These are phyloP conservation scores for Poecilia gillii DNA, from an alignment of 2,797 vertebrate genomes.

Conservation along the genomic window DNA sequence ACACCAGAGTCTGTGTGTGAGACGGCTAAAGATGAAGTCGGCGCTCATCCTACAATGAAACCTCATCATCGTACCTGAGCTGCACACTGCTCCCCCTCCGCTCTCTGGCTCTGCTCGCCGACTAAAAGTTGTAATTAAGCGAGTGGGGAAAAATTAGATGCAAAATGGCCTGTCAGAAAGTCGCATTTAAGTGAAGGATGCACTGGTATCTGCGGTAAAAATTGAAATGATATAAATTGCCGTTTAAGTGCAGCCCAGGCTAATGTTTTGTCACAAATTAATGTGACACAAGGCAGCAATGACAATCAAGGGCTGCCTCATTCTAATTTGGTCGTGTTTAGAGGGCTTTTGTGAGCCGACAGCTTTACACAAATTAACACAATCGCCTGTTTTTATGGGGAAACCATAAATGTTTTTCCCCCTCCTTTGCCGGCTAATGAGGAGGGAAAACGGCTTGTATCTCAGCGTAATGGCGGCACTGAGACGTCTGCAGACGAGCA, in stretches of 20 bases:
- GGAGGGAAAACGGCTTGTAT: conserved; percentile 86
- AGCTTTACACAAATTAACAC: conserved; percentile 97
- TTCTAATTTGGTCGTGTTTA: conserved; percentile 99
- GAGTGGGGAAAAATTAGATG: conserved; percentile 91
- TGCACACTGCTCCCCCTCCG: conserved; percentile 20
- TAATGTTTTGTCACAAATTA: conserved; percentile 99
- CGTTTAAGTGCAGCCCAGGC: conserved; percentile 96
- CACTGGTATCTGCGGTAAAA: conserved; percentile 89
- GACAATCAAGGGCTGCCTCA: conserved; percentile 97
- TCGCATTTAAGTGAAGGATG: conserved; percentile 99
- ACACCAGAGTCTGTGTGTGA: conserved; percentile 62
- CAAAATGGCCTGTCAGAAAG: conserved; percentile 98
- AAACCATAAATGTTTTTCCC: conserved; percentile 87
- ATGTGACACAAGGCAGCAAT: conserved; percentile 98
- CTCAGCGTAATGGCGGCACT: conserved; percentile 56
- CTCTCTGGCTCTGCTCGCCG: conserved; percentile 60
- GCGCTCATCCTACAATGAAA: conserved; percentile 27
- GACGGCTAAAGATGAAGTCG: conserved; percentile 5
- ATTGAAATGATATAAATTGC: conserved; percentile 99
- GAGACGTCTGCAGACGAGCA: conserved; percentile 61
- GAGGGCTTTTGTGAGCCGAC: conserved; percentile 91
- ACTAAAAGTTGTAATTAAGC: conserved; percentile 99
- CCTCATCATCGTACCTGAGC: conserved; percentile 39
- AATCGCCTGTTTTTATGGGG: conserved; percentile 95
- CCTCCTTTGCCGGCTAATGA: conserved; percentile 87